phyloP scores from a whole-genome alignment of 2,888 invertebrate species.

The Teleiodes luculella region DNA sequence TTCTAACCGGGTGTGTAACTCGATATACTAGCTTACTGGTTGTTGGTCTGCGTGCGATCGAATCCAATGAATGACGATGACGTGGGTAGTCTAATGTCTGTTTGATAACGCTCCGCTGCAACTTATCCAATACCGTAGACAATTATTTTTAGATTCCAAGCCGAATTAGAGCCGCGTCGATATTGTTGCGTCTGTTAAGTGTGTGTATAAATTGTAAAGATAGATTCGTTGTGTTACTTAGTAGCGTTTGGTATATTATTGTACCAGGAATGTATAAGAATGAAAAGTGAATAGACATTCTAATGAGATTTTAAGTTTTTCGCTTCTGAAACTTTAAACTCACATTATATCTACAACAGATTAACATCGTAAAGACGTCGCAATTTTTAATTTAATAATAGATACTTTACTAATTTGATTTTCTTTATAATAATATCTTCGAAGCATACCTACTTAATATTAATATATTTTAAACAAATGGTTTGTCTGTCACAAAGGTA shows the following conservation, averaged over 20 bases:
- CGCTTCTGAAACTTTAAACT: too few relatives aligned
- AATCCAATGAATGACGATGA: slow-evolving; percentile 73
- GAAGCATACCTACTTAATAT: too few relatives aligned
- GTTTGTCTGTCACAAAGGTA: too few relatives aligned
- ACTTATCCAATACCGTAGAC: slow-evolving; percentile 41
- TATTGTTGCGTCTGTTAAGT: slow-evolving; percentile 18
- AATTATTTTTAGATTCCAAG: slow-evolving; percentile 65
- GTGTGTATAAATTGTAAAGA: background rate
- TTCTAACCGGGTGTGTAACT: slow-evolving; percentile 10
- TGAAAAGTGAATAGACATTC: too few relatives aligned
- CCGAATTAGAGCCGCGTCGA: slow-evolving; percentile 28
- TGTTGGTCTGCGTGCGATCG: slow-evolving; percentile 70
- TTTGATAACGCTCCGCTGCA: slow-evolving; percentile 54
- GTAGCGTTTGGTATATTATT: background rate
- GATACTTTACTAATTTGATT: too few relatives aligned
- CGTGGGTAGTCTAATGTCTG: slow-evolving; percentile 65
- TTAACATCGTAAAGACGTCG: too few relatives aligned
- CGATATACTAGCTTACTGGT: slow-evolving; percentile 40
- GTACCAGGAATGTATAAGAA: too few relatives aligned
- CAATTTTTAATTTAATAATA: too few relatives aligned
- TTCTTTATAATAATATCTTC: too few relatives aligned
- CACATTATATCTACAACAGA: too few relatives aligned
- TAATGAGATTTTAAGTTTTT: too few relatives aligned
- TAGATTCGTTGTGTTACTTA: background rate
- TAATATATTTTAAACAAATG: too few relatives aligned